These are phyloP conservation scores for Muricea muricata DNA, from an alignment of 92 coral and sea anemone species.

Conservation along the genomic window DNA sequence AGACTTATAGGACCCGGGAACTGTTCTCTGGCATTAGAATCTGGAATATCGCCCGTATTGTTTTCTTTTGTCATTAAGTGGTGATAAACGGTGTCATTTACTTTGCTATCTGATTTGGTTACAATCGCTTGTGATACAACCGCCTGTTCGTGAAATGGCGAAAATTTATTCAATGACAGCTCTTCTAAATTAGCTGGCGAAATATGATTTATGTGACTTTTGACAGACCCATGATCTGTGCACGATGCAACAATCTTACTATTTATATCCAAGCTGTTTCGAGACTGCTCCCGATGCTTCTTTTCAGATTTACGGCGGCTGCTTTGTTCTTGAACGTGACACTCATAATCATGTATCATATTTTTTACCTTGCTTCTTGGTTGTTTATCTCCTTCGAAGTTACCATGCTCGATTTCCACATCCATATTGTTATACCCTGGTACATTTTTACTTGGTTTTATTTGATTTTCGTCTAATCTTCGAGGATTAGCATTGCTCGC, in stretches of 20 bases:
- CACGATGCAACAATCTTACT: not conserved
- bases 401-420: not conserved
- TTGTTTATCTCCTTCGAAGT: not conserved
- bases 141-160: not conserved
- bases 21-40: not conserved
- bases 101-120: not conserved
- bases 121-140: not conserved
- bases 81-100: too few species aligned
- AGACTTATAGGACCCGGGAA: not conserved
- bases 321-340: not conserved
- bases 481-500: not conserved
- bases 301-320: not conserved
- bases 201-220: not conserved
- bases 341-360: slow-evolving; percentile 1
- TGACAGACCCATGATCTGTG: not conserved
- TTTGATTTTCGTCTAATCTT: not conserved
- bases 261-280: not conserved
- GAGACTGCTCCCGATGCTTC: not conserved
- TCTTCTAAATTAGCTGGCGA: not conserved
- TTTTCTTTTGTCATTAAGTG: not conserved
- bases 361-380: not conserved
- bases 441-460: not conserved
- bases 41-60: not conserved
- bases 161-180: not conserved
- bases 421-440: not conserved